Base-by-base conservation (phyloP, 2,113 vertebrate species). In the Pseudorhombus dupliciocellatus region DNA sequence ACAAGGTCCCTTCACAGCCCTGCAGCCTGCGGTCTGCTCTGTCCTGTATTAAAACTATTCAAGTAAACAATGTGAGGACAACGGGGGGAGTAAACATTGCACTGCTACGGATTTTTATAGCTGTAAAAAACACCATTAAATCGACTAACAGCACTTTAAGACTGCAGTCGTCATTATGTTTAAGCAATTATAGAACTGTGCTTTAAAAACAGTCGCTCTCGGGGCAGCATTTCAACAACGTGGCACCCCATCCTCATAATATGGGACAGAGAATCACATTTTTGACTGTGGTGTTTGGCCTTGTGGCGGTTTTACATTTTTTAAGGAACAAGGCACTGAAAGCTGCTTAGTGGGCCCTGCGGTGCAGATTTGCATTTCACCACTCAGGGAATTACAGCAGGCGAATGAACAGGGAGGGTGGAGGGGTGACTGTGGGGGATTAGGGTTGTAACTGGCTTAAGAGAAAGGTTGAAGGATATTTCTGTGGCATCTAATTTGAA, bases 381-480 rank as follows among this genome's bases (percentile, higher is more conserved):
- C 90, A 89, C 75, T 72, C 73, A 89, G 79, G 83, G 91, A 91
- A 87, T 92, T 92, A 91, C 81, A 83, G 88, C 77, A 73, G 69
- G 84, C 68, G 34, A 87, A 84, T 81, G 78, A 89, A 74, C 81
- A 86, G 80, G 84, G 80, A 80, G 88, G 87, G 77, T 86, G 86
- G 82, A 80, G 81, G 84, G 85, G 83, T 77, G 84, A 86, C 79
- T 88, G 80, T 66, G 55, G 81, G 73, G 91, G 92, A 93, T 93
- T 93, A 93, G 81, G 70, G 73, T 80, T 85, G 88, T 92, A 91
- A 94, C 90, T 86, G 84, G 92, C 92, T 94, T 93, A 93, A 86
- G 80, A 83, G 83, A 86, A 89, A 90, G 88, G 89, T 86, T 86
- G 86, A 87, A 81, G 87, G 91, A 91, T 90, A 92, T 92, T 93